A percentile compares a stretch with the other conserved stretches of the same genome.
phyloP scores from a whole-genome alignment of 1,140 invertebrate species.

The Camponotus pennsylvanicus region DNA sequence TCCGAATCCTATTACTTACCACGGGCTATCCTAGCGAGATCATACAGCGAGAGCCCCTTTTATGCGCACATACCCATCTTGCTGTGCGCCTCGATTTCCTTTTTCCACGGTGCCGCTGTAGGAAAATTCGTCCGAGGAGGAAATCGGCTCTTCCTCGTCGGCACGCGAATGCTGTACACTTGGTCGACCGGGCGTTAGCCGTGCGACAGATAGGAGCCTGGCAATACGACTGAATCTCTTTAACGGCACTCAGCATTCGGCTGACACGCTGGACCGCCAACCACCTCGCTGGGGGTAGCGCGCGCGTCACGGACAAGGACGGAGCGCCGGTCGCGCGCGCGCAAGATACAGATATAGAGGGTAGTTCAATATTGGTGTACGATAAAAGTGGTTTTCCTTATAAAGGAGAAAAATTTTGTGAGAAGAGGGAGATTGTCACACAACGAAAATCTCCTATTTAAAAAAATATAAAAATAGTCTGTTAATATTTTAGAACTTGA shows the following conservation, averaged over 20 bases:
- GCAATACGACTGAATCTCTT: slow-evolving; percentile 75
- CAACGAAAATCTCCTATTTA: too few species aligned
- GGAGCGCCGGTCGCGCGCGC: slow-evolving; percentile 36
- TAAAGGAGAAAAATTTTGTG: too few species aligned
- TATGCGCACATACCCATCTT: slow-evolving; percentile 57
- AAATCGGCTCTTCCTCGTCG: slow-evolving; percentile 40
- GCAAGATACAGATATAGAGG: slow-evolving; percentile 24
- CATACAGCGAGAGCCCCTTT: slow-evolving; percentile 62
- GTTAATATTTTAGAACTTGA: too few species aligned
- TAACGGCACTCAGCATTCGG: slow-evolving; percentile 72
- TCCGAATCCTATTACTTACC: slow-evolving; percentile 25
- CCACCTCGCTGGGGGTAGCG: slow-evolving; percentile 65
- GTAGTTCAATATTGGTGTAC: slow-evolving; percentile 1
- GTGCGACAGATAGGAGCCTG: slow-evolving; percentile 68
- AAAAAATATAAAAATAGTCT: too few species aligned
- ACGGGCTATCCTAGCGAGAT: slow-evolving; percentile 20
- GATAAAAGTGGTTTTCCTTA: too few species aligned
- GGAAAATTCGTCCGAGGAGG: neutral
- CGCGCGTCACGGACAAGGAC: slow-evolving; percentile 52
- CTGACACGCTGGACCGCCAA: slow-evolving; percentile 73
- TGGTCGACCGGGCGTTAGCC: slow-evolving; percentile 34
- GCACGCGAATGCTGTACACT: slow-evolving; percentile 59
- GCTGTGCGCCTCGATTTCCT: neutral
- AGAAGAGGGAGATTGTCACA: too few species aligned
- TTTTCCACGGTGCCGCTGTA: neutral